Conservation (phyloP, 2,797 vertebrate genomes). For the Bradypus variegatus region DNA sequence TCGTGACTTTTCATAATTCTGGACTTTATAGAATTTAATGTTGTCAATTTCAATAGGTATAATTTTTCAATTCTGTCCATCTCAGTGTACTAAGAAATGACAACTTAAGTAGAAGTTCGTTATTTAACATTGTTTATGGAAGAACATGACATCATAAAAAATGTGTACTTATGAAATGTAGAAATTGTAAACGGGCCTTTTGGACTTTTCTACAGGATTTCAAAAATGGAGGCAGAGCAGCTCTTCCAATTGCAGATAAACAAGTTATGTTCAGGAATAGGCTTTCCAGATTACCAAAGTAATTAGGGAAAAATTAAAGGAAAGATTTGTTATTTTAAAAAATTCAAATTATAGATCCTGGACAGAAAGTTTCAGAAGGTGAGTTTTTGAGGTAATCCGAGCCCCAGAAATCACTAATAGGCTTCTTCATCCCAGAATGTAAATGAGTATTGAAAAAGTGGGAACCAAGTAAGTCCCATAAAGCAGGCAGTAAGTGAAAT, state of each 20-base stretch:
- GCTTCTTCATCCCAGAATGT: conserved; percentile 4
- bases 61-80: background rate
- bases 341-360: background rate
- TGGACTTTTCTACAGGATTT: conserved; percentile 10
- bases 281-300: background rate
- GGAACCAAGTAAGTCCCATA: background rate
- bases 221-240: background rate
- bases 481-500: background rate
- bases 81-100: conserved; percentile 4
- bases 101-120: background rate
- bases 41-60: conserved; percentile 19
- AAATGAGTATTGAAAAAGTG: background rate
- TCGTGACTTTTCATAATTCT: conserved; percentile 19
- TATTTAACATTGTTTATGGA: conserved; percentile 5
- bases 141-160: background rate
- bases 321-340: conserved; percentile 5
- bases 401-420: background rate
- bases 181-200: background rate
- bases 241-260: conserved; percentile 11
- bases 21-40: conserved; percentile 23
- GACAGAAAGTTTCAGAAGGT: background rate
- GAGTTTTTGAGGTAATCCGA: background rate
- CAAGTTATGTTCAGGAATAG: background rate
- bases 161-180: background rate
- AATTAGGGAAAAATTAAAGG: background rate